phyloP scores from a whole-genome alignment of 2,888 invertebrate species.

The Cheilosia soror region DNA sequence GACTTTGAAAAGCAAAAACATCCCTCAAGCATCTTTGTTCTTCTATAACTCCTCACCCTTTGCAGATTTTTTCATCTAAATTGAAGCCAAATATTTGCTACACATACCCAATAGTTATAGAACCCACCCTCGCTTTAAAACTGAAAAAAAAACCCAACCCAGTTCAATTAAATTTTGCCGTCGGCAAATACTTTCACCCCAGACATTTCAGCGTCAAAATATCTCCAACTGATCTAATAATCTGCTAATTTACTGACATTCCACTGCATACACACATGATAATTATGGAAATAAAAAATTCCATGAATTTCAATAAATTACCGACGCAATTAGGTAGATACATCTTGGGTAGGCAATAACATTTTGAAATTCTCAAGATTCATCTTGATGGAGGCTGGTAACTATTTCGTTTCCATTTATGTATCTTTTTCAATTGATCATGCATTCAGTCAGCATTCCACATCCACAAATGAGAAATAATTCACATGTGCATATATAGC shows the following conservation, averaged over 20 bases:
- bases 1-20: too few species aligned
- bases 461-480: slow-evolving; percentile 7
- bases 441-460: slow-evolving; percentile 47
- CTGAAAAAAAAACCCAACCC: too few species aligned
- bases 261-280: background rate
- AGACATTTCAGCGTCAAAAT: too few species aligned
- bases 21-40: too few species aligned
- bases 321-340: slow-evolving; percentile 4
- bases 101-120: too few species aligned
- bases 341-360: background rate
- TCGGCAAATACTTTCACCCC: background rate
- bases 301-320: slow-evolving; percentile 22
- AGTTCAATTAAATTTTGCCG: background rate
- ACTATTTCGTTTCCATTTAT: slow-evolving; percentile 29
- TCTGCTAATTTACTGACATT: background rate
- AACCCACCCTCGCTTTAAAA: too few species aligned
- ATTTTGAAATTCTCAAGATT: slow-evolving; percentile 5
- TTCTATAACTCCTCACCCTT: too few species aligned
- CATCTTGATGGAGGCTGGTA: background rate
- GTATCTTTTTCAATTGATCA: slow-evolving; percentile 45
- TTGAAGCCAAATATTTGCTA: too few species aligned
- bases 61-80: too few species aligned
- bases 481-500: slow-evolving; percentile 7
- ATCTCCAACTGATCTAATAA: slow-evolving; percentile 4
- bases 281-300: background rate